Percentiles rank a stretch among this genome's conserved stretches.
phyloP scores from a whole-genome alignment of 1,140 invertebrate species.

The Cydia splendana region DNA sequence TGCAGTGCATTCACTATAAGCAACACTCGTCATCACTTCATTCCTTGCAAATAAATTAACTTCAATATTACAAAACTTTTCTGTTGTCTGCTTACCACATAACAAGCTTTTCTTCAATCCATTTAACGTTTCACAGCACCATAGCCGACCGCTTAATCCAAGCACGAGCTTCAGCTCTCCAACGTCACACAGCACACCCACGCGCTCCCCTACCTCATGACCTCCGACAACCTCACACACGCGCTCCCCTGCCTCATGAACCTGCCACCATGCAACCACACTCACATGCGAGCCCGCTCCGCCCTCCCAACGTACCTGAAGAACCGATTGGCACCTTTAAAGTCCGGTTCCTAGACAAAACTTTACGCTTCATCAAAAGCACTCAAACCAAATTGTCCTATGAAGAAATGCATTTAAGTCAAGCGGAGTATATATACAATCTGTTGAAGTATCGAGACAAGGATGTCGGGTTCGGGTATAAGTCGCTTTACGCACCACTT shows the following conservation, averaged over 20 bases:
- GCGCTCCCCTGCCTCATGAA: too few species aligned
- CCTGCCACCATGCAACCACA: too few species aligned
- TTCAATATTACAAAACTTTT: too few species aligned
- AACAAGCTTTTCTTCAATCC: neutral
- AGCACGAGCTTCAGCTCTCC: neutral
- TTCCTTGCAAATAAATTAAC: too few species aligned
- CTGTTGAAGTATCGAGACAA: slow-evolving; percentile 21
- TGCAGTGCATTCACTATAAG: too few species aligned
- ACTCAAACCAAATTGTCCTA: slow-evolving; percentile 44
- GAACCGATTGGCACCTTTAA: slow-evolving; percentile 37
- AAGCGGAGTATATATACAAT: slow-evolving; percentile 41
- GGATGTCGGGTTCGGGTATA: slow-evolving; percentile 35
- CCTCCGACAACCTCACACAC: neutral
- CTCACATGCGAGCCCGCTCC: neutral
- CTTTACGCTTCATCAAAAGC: slow-evolving; percentile 47
- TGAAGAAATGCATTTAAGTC: slow-evolving; percentile 41
- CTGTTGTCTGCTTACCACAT: too few species aligned
- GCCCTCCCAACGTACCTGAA: neutral
- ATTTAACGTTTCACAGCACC: neutral
- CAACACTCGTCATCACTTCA: too few species aligned
- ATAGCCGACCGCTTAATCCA: slow-evolving; percentile 14
- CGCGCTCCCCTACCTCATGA: neutral
- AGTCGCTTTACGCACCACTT: slow-evolving; percentile 41
- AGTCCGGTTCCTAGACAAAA: slow-evolving; percentile 47
- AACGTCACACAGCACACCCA: neutral